Evolutionary conservation across 2,888 invertebrate species (phyloP).

Genomic region (Himalopsyche anomala): DNA sequence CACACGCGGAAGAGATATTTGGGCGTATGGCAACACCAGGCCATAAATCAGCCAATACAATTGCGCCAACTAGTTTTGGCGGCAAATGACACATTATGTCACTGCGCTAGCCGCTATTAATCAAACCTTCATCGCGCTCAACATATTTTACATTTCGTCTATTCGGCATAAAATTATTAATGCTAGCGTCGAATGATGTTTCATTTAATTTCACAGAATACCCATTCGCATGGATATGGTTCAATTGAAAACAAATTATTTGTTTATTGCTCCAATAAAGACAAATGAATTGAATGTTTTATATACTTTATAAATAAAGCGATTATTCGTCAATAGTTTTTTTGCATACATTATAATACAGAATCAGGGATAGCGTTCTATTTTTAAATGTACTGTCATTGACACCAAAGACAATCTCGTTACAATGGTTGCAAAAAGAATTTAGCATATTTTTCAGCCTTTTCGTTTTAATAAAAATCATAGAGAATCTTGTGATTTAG

Average conservation of each 20-base stretch:
- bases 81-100: conserved; percentile 49
- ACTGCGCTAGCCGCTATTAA: conserved; percentile 41
- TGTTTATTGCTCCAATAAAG: conserved; percentile 3
- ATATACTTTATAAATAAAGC: neutral
- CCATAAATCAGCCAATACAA: conserved; percentile 63
- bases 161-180: conserved; percentile 40
- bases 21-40: conserved; percentile 46
- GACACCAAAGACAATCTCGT: neutral
- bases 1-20: conserved; percentile 59
- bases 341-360: neutral
- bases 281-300: neutral
- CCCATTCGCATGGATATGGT: conserved; percentile 1
- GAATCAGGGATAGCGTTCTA: neutral
- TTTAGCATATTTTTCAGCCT: too few relatives aligned
- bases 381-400: conserved; percentile 37
- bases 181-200: conserved; percentile 26
- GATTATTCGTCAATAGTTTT: neutral
- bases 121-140: conserved; percentile 35
- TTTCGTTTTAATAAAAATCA: too few relatives aligned
- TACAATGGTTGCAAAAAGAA: too few relatives aligned
- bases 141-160: conserved; percentile 37
- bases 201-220: conserved; percentile 1
- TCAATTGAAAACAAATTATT: conserved; percentile 42
- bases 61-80: conserved; percentile 47
- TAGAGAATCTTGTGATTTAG: too few relatives aligned